Evolutionary conservation across 2,113 vertebrate genomes (phyloP), one percentile per base, ranked within the genome.

Genomic region (Bubalus kerabau): DNA sequence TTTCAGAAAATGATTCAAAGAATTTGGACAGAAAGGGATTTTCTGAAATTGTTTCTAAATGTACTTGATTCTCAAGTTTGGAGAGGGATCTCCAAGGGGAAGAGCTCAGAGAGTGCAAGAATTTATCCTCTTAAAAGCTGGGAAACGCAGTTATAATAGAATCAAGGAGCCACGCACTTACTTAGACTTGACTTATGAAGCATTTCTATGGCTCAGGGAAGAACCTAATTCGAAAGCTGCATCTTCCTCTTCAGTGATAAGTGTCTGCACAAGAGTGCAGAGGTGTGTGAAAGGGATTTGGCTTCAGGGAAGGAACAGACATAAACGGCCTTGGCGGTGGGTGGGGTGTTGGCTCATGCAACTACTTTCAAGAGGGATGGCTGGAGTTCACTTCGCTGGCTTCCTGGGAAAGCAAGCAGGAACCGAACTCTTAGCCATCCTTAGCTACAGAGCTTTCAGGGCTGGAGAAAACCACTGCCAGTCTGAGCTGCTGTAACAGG

Each of bases 1-100:
- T 93, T 97, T 95, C 85, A 54, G 80, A 90, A 95, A 86, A 91
- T 19, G 46, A 81, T 93, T 48, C 46, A 23, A 67, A 86, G 48
- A 87, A 60, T 86, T 85, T 95, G 93, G 24, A 84, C 30, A 90
- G 57, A 48, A 90, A 74, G 46, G n/a, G 17, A n/a, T 84, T 91
- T 95, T 78, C 59, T 91, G 76, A 62, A 96, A 83, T 48, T 67
- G 6, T 93, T 93, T 64, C 67, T 52, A 87, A 67, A 52, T 86
- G 36, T 71, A 40, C 28, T 88, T 21, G 3, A 17, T n/a, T 94
- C n/a, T 91, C 76, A 24, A 76, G 24, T 85, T 62, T 21, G 21
- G 59, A 74, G 32, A 56, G 46, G 52, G 5, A 8, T 2, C 11
- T 24, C 60, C 24, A 30, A 57, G 3, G 26, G 17, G 85, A 84